Evolutionary conservation across 2,888 invertebrate species (phyloP).

Genomic region (Cryptosula pallasiana): DNA sequence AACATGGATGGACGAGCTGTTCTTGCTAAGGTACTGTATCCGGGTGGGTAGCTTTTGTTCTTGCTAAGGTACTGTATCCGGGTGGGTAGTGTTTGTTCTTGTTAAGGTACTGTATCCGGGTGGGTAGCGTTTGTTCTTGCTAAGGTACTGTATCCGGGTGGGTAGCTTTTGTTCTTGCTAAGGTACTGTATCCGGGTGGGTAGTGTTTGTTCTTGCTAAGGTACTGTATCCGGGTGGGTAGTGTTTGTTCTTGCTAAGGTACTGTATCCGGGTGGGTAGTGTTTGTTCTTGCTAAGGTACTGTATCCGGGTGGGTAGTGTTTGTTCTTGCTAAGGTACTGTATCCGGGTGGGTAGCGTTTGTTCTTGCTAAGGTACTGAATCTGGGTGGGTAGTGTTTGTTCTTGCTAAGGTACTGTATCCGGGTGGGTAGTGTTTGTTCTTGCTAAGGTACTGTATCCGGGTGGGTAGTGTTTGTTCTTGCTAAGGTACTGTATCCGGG

Average conservation of each 20-base stretch:
- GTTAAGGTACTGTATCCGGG: not conserved
- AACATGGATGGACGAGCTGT: conserved; percentile 93
- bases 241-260: conserved; percentile 86
- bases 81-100: not conserved
- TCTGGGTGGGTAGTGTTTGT: not conserved
- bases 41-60: not conserved
- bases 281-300: not conserved
- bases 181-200: not conserved
- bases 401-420: not conserved
- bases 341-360: not conserved
- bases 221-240: conserved; percentile 92
- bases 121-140: not conserved
- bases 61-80: not conserved
- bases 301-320: not conserved
- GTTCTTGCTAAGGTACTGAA: not conserved
- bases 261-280: conserved; percentile 9
- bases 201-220: conserved; percentile 62
- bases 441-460: conserved; percentile 87
- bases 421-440: not conserved
- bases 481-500: not conserved
- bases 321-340: not conserved
- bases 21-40: conserved; percentile 64
- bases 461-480: conserved; percentile 94
- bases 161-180: not conserved
- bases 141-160: not conserved